Evolutionary conservation across 2,888 invertebrate genomes (phyloP).

Genomic region (Parasteatoda lunata): DNA sequence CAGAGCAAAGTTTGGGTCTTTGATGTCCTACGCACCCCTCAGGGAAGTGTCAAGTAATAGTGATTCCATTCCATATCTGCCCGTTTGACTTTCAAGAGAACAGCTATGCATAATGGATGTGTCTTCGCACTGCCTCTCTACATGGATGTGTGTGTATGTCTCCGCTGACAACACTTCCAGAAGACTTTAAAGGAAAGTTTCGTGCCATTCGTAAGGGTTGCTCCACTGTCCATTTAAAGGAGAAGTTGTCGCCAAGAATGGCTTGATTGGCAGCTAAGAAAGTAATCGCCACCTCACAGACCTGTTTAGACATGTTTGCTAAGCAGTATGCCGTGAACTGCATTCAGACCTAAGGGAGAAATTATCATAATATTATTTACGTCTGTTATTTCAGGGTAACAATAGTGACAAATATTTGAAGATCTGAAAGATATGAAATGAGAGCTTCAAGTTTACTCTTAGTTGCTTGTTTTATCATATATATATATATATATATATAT

Average conservation of each 20-base stretch:
- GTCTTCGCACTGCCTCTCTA: neutral
- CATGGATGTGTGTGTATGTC: constrained; percentile 16
- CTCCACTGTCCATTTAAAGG: neutral
- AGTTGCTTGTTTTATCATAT: too few relatives aligned
- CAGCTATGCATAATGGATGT: constrained; percentile 59
- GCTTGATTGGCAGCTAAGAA: constrained; percentile 1
- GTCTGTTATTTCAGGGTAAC: too few relatives aligned
- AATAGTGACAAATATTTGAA: too few relatives aligned
- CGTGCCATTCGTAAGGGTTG: constrained; percentile 31
- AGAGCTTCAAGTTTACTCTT: too few relatives aligned
- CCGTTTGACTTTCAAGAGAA: constrained; percentile 61
- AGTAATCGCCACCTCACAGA: neutral
- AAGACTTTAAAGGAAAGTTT: constrained; percentile 46
- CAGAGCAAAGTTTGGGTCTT: constrained; percentile 36
- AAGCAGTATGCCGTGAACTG: too few relatives aligned
- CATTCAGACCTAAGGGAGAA: too few relatives aligned
- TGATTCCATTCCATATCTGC: constrained; percentile 57
- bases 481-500: too few relatives aligned
- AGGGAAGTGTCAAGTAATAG: constrained; percentile 57
- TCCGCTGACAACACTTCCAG: constrained; percentile 45
- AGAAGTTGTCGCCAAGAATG: neutral
- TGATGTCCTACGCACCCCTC: constrained; percentile 28
- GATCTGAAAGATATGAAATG: too few relatives aligned
- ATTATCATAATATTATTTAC: too few relatives aligned
- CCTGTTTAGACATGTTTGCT: neutral